Percentiles rank a stretch among this genome's conserved stretches.
phyloP scores from a whole-genome alignment of 2,888 invertebrate species.

The Heteropelma amictum region DNA sequence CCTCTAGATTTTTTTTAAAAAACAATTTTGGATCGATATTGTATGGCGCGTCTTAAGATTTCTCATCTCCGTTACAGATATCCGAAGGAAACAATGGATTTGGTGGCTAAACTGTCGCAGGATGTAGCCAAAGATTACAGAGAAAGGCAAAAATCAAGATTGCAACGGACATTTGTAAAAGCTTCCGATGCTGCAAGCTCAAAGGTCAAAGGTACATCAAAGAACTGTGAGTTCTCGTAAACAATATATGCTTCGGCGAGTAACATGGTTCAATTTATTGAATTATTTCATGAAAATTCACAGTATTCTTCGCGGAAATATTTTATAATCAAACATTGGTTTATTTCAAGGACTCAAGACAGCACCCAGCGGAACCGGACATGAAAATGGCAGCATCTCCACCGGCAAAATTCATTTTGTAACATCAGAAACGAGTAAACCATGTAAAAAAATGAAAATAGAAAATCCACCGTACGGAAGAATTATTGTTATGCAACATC shows the following conservation, averaged over 20 bases:
- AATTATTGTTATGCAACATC: slow-evolving; percentile 71
- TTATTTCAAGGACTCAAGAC: slow-evolving; percentile 51
- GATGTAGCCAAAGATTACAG: slow-evolving; percentile 87
- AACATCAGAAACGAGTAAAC: slow-evolving; percentile 22
- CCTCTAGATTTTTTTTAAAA: too few species aligned
- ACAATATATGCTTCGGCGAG: background rate
- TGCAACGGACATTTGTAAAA: slow-evolving; percentile 87
- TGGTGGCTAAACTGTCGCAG: slow-evolving; percentile 86
- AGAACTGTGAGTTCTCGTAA: slow-evolving; percentile 72
- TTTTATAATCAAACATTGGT: background rate
- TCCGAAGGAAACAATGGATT: slow-evolving; percentile 88
- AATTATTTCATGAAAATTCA: background rate
- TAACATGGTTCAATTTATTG: background rate
- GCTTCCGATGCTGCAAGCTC: slow-evolving; percentile 89
- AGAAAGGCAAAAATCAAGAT: slow-evolving; percentile 81
- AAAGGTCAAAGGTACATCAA: slow-evolving; percentile 84
- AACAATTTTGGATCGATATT: too few species aligned
- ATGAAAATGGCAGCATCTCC: background rate
- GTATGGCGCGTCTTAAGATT: too few species aligned
- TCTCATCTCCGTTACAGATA: slow-evolving; percentile 81
- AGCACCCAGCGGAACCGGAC: slow-evolving; percentile 1
- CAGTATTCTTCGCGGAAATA: background rate
- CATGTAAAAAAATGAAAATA: slow-evolving; percentile 62
- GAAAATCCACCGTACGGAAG: slow-evolving; percentile 66
- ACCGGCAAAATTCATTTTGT: slow-evolving; percentile 43